A percentile compares a stretch with the other conserved stretches of the same genome.
Evolutionary conservation across 1,140 invertebrate species (phyloP).

Genomic region (Drosophila rhopaloa): DNA sequence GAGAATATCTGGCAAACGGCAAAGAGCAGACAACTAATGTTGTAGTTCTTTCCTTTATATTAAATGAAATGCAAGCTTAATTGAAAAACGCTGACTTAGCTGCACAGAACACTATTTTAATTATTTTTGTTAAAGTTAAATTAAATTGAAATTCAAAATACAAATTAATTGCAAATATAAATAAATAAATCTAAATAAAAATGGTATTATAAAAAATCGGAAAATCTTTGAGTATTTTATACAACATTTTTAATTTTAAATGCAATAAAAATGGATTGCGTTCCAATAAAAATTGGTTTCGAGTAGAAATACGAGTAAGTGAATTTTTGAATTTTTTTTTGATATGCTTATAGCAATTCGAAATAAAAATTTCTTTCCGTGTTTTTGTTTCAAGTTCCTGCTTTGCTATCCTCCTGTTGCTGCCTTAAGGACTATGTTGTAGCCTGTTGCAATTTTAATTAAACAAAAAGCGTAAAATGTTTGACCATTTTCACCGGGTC

Average conservation of each 20-base stretch:
- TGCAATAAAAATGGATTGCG: too few species aligned
- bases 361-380: background rate
- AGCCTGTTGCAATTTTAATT: slow-evolving; percentile 80
- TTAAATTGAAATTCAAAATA: too few species aligned
- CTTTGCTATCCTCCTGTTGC: slow-evolving; percentile 12
- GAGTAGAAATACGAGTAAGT: too few species aligned
- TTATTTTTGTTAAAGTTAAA: background rate
- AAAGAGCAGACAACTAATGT: slow-evolving; percentile 49
- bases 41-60: slow-evolving; percentile 29
- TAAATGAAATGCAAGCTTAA: slow-evolving; percentile 77
- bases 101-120: slow-evolving; percentile 1
- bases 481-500: slow-evolving; percentile 58
- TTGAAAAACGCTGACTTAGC: slow-evolving; percentile 68
- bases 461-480: slow-evolving; percentile 81
- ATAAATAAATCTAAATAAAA: too few species aligned
- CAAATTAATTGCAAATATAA: too few species aligned
- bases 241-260: too few species aligned
- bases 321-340: too few species aligned
- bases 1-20: slow-evolving; percentile 34
- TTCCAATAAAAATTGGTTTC: too few species aligned
- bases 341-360: too few species aligned
- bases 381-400: background rate
- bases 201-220: too few species aligned
- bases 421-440: slow-evolving; percentile 18
- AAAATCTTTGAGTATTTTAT: too few species aligned